Percentiles rank a stretch among this genome's conserved stretches.
Evolutionary conservation across 53 echinoderm and acorn worm genomes (phyloP).

Genomic region (Zoroaster sp.): DNA sequence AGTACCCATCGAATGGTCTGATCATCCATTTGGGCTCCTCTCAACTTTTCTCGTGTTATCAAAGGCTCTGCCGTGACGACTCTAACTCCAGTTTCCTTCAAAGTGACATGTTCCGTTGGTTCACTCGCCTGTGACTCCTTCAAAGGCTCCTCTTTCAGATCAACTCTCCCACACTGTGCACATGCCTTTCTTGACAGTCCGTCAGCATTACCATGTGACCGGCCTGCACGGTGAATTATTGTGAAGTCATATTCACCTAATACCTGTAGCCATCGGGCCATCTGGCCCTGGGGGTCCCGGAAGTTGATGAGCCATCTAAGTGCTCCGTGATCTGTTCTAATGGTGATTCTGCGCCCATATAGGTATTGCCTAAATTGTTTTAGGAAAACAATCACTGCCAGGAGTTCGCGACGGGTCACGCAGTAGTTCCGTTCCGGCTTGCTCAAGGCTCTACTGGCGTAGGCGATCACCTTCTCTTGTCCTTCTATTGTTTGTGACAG

Average conservation of each 20-base stretch:
- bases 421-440: background rate
- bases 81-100: too few species aligned
- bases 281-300: background rate
- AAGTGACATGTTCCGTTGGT: too few species aligned
- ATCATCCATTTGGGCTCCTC: background rate
- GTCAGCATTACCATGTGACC: background rate
- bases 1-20: background rate
- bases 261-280: slow-evolving; percentile 1
- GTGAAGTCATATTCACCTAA: background rate
- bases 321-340: background rate
- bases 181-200: background rate
- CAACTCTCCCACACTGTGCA: background rate
- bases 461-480: slow-evolving; percentile 2
- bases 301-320: slow-evolving; percentile 8
- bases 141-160: background rate
- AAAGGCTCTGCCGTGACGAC: too few species aligned
- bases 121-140: too few species aligned
- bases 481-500: background rate
- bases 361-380: background rate
- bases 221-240: background rate
- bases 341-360: background rate
- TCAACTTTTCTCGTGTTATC: background rate
- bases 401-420: background rate
- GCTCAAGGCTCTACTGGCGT: background rate
- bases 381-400: slow-evolving; percentile 2